Conservation (phyloP, 92 coral and sea anemone species). For the Anthopleura xanthogrammica region DNA sequence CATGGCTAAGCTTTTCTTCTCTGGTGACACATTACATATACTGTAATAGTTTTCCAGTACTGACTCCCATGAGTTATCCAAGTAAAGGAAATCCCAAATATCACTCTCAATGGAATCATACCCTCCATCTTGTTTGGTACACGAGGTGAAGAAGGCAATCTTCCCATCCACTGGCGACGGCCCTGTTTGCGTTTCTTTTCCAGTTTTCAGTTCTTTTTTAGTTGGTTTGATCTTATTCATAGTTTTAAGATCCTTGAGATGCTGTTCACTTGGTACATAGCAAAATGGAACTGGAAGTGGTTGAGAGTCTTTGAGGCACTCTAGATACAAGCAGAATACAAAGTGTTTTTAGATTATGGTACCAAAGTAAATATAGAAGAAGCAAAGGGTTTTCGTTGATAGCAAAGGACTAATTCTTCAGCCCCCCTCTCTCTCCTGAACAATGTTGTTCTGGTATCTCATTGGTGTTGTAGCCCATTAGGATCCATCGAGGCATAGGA, state of each 20-base stretch:
- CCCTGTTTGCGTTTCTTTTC: neutral
- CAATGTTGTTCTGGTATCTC: no score
- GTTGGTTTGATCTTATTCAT: conserved; percentile 31
- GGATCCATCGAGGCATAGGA: no score
- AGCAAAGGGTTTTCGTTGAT: neutral
- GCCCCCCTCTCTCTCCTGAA: neutral
- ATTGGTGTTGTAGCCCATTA: no score
- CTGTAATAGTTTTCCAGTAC: conserved; percentile 89
- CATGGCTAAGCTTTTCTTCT: conserved; percentile 50
- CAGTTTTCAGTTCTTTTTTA: conserved; percentile 21
- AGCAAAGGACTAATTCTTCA: neutral
- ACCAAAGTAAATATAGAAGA: neutral
- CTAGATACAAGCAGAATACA: conserved; percentile 20
- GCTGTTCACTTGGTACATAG: conserved; percentile 81
- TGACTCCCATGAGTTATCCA: conserved; percentile 81
- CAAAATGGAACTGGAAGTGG: conserved; percentile 82
- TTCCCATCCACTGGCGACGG: conserved; percentile 70
- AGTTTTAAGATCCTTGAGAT: conserved; percentile 59
- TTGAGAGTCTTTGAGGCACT: conserved; percentile 43
- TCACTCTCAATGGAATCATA: conserved; percentile 21
- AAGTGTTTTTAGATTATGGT: neutral
- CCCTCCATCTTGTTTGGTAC: conserved; percentile 11
- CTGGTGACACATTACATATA: conserved; percentile 59
- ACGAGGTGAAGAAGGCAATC: conserved; percentile 60
- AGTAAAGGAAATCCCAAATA: conserved; percentile 74